These are phyloP conservation scores for Oncorhynchus clarkii DNA, from an alignment of 2,113 vertebrate species.

Conservation along the genomic window DNA sequence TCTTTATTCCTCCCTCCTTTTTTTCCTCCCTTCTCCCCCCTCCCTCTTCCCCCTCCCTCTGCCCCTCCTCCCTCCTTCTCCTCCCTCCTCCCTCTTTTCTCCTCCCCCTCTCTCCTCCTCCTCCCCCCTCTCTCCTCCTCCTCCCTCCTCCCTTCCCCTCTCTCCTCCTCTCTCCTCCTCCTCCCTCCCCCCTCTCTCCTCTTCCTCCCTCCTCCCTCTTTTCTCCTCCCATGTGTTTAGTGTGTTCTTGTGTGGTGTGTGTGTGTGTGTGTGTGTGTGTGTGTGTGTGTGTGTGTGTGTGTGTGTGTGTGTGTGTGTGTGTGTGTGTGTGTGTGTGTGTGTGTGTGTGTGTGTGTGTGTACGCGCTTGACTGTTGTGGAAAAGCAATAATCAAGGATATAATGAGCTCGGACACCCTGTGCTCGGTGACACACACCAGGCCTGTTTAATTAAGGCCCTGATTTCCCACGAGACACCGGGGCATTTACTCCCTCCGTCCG, in stretches of 20 bases:
- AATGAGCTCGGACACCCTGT: slow-evolving; percentile 52
- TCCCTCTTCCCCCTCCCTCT: no score
- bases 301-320: neutral
- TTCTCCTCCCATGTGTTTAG: slow-evolving; percentile 13
- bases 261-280: neutral
- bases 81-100: neutral
- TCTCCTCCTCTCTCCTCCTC: no score
- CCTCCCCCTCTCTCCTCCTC: no score
- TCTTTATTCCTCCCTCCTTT: neutral
- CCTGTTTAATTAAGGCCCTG: slow-evolving; percentile 68
- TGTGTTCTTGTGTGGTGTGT: neutral
- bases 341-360: neutral
- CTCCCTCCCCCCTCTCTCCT: no score
- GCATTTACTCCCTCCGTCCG: slow-evolving; percentile 16
- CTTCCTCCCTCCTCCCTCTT: neutral
- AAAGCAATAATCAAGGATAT: slow-evolving; percentile 66
- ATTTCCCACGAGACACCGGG: slow-evolving; percentile 69
- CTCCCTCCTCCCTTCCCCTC: no score
- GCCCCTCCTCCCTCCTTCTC: neutral
- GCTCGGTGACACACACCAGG: slow-evolving; percentile 65
- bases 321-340: neutral
- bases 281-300: neutral
- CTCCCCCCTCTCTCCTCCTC: neutral
- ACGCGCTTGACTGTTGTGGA: slow-evolving; percentile 6
- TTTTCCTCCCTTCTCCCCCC: neutral